Conservation (phyloP, 2,113 vertebrate genomes). For the Capreolus pygargus region DNA sequence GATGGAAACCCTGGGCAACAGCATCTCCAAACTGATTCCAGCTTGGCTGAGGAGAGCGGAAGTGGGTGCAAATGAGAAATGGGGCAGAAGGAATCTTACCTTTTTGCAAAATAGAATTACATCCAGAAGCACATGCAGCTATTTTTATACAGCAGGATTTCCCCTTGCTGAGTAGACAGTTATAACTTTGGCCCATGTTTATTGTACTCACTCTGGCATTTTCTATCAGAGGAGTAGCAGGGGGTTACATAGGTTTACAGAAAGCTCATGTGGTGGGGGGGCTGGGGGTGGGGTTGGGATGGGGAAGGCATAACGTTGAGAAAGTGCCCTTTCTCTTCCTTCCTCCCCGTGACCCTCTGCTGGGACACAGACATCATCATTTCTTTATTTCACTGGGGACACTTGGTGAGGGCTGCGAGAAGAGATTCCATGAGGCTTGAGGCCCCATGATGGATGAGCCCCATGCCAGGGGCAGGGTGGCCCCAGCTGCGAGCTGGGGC, state of each 20-base stretch:
- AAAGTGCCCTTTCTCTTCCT: not conserved
- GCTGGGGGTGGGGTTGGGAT: not conserved
- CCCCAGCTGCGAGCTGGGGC: not conserved
- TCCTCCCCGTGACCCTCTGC: not conserved
- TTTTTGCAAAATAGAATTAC: not conserved
- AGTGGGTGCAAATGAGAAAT: not conserved
- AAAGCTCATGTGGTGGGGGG: not conserved
- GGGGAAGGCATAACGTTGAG: not conserved
- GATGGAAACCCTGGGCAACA: not conserved
- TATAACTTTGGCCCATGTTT: not conserved
- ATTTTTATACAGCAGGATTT: not conserved
- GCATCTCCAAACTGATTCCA: not conserved
- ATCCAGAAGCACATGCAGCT: not conserved
- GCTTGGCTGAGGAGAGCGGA: not conserved
- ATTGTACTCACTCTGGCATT: not conserved
- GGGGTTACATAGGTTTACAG: not conserved
- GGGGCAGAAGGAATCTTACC: not conserved
- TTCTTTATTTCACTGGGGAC: not conserved
- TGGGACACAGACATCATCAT: not conserved
- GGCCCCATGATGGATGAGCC: no score
- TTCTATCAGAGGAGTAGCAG: not conserved
- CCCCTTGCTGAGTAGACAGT: not conserved
- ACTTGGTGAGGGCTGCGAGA: not conserved
- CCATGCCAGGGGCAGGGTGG: not conserved
- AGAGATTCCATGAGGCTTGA: not conserved